Base-by-base conservation (phyloP, 2,113 vertebrate genomes). In the Platichthys stellatus region DNA sequence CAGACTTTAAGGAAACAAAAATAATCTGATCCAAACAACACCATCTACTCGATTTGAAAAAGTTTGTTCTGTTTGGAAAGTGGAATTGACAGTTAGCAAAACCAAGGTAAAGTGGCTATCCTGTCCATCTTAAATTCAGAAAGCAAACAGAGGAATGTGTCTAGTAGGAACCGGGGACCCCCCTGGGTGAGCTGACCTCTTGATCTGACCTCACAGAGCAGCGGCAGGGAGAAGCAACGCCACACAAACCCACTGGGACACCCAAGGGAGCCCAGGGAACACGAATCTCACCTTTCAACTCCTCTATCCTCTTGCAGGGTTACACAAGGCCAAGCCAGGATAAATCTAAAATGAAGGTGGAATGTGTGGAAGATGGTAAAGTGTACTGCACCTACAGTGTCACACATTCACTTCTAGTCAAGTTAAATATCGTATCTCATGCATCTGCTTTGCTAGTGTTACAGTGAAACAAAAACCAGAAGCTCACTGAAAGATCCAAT, bases 181-280 rank as follows among this genome's bases (percentile, higher is more conserved):
- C 84, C 76, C 79, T 80, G 61, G 45, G 72, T 77, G 72, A 86
- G 70, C 14, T 88, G 77, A 83, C 79, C 75, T 40, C 68, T 15
- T 57, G 73, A 83, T 69, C 15, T 88, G 80, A 86, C 80, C 82
- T 68, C 62, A 61, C 12, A 54, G 35, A 65, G 61, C 21, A 65
- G 38, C 28, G 47, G 78, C 64, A 28, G 21, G 35, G 63, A 49
- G 45, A 68, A 56, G 28, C 38, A 62, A 51, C 35, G 49, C 5
- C 60, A 54, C 71, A 76, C 15, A 57, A 51, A 51, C 35, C 53
- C 35, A 38, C 63, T n/a, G 56, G 60, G 73, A 83, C 71, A 66
- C 63, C 59, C 56, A 38, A 58, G 56, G 15, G 31, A 73, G 26
- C 43, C 54, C 35, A 62, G 63, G 66, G 43, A 76, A 70, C 68